Evolutionary conservation across 2,888 invertebrate species (phyloP).

Genomic region (Poecilobothrus nobilitatus): DNA sequence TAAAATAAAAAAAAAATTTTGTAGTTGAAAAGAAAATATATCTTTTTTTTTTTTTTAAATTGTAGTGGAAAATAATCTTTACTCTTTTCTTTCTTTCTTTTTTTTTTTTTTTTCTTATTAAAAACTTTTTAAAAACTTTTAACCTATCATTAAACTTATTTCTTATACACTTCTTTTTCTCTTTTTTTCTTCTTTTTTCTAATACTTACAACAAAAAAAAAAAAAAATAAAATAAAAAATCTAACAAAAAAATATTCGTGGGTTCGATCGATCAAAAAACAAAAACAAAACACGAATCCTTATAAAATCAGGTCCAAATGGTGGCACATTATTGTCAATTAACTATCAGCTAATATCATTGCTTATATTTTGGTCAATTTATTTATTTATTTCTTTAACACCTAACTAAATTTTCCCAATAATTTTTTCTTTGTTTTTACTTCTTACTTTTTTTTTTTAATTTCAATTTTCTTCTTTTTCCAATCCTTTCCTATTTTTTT

Average conservation of each 20-base stretch:
- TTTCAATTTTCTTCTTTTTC: neutral
- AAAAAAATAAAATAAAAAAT: neutral
- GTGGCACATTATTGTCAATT: conserved; percentile 39
- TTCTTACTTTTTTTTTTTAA: too few relatives aligned
- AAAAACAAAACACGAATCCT: neutral
- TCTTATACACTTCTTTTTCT: conserved; percentile 15
- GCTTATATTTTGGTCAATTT: conserved; percentile 37
- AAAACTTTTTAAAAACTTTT: neutral
- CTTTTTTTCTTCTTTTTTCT: conserved; percentile 20
- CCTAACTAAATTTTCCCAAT: too few relatives aligned
- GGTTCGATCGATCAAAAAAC: neutral
- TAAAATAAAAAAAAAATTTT: too few relatives aligned
- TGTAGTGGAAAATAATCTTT: too few relatives aligned
- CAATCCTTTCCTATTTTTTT: neutral
- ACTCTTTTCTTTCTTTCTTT: too few relatives aligned
- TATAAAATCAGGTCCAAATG: conserved; percentile 36
- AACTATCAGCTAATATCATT: conserved; percentile 37
- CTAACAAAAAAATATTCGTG: neutral
- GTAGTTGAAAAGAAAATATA: too few relatives aligned
- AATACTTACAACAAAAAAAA: neutral
- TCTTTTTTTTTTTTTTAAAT: too few relatives aligned
- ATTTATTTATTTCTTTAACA: neutral
- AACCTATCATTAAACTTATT: neutral
- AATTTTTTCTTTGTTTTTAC: too few relatives aligned
- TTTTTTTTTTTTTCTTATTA: neutral